Evolutionary conservation across 1,140 invertebrate genomes (phyloP), one percentile per base, ranked within the genome.

Genomic region (Orussus abietinus): DNA sequence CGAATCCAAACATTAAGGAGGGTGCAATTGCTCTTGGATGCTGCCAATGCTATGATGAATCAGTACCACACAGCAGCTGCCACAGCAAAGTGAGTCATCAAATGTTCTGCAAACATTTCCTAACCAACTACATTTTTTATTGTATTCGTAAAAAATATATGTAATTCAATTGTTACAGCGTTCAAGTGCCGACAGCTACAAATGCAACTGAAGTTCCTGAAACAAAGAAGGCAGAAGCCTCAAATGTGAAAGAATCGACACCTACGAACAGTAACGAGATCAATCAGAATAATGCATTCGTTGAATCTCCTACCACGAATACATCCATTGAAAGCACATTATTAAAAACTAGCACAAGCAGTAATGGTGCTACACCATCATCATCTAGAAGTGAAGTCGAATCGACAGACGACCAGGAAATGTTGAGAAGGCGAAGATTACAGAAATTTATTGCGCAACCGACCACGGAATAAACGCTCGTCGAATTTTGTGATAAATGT

Each of bases 381-480:
- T 58, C 57, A 5, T 54, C 55, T 17, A 55, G 45, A 34, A 47
- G 19, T 12, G 48, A 38, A 4, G 35, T 45, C 2, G 58, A 65
- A 37, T 42, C 53, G 19, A 52, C 51, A 3, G 65, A 55, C 29
- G 82, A 85, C 54, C 67, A 72, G 31, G 67, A 72, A 36, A 66
- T 66, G 38, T 30, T 87, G 21, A 77, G 84, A 66, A 79, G 80
- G 70, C 74, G 84, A 62, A 77, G 83, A 62, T 71, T 87, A 68
- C 77, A 83, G 63, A 85, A 84, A 72, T 87, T 85, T 57, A 37
- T 42, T 47, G 36, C 31, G 5, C 42, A 45, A 34, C 3, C 39
- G 0, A 21, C 39, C 15, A 11, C 45, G 5, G 49, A 51, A 39
- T 55, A 45, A 36, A 32, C 20, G 7, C 11, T 46, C 10, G 11